Evolutionary conservation across 2,888 invertebrate genomes (phyloP).

Genomic region (Notodonta ziczac): DNA sequence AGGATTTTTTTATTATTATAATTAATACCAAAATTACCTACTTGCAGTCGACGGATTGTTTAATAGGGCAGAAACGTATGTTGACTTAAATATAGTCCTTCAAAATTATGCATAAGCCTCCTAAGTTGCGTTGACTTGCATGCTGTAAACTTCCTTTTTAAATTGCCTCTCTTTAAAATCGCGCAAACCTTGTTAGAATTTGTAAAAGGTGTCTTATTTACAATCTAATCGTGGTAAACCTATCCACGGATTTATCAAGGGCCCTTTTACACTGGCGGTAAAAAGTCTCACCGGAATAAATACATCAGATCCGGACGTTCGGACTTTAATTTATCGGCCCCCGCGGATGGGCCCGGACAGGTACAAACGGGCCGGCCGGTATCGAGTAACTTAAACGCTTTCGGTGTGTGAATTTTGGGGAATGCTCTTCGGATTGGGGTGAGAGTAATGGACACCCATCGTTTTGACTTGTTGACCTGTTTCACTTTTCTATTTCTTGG

Average conservation of each 20-base stretch:
- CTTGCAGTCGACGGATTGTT: no score
- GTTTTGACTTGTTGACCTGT: constrained; percentile 4
- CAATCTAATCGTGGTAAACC: constrained; percentile 17
- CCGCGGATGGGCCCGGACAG: constrained; percentile 43
- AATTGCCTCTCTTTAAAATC: no score
- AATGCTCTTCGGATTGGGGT: constrained; percentile 2
- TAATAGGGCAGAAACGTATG: no score
- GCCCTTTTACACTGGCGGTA: constrained; percentile 49
- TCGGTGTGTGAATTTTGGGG: constrained; percentile 36
- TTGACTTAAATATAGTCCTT: no score
- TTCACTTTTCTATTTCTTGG: not conserved
- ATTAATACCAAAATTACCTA: no score
- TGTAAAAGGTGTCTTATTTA: not conserved
- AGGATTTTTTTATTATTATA: no score
- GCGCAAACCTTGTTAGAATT: no score
- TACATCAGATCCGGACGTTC: constrained; percentile 44
- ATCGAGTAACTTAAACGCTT: constrained; percentile 29
- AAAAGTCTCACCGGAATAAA: constrained; percentile 52
- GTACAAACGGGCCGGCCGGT: constrained; percentile 35
- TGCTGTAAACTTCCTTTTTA: no score
- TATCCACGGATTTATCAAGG: constrained; percentile 55
- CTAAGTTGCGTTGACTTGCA: no score
- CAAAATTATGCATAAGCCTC: no score
- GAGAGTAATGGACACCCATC: constrained; percentile 4
- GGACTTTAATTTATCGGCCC: constrained; percentile 54